phyloP scores from a whole-genome alignment of 1,140 invertebrate species.

The Eufriesea mexicana region DNA sequence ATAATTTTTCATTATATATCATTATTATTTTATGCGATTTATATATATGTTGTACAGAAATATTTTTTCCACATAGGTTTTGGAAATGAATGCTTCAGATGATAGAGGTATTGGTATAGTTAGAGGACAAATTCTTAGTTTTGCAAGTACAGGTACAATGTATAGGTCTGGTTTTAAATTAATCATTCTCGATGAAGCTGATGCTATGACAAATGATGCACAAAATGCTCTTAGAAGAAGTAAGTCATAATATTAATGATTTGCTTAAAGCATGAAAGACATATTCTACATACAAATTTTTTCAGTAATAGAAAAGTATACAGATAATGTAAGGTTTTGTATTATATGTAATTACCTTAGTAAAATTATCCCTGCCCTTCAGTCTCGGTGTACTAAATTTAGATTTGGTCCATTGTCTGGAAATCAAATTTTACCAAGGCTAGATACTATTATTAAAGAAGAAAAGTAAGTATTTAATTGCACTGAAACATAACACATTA shows the following conservation, averaged over 20 bases:
- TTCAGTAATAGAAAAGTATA: conserved; percentile 99
- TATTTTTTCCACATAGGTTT: conserved; percentile 83
- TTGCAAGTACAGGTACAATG: conserved; percentile 98
- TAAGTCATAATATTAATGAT: conserved; percentile 79
- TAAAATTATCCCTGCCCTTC: conserved; percentile 99
- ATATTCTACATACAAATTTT: conserved; percentile 42
- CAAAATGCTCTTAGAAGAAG: conserved; percentile 98
- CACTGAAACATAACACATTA: conserved; percentile 6
- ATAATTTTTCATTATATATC: conserved; percentile 68
- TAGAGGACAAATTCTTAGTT: conserved; percentile 96
- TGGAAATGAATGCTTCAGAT: conserved; percentile 99
- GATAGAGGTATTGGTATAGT: conserved; percentile 99
- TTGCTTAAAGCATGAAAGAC: conserved; percentile 14
- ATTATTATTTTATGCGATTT: conserved; percentile 16
- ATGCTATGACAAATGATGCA: conserved; percentile 99
- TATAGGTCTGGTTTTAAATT: conserved; percentile 97
- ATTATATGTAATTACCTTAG: conserved; percentile 99
- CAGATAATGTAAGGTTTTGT: conserved; percentile 98
- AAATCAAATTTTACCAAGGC: conserved; percentile 94
- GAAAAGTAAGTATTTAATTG: conserved; percentile 88
- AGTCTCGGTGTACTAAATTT: conserved; percentile 98
- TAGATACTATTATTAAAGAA: conserved; percentile 92
- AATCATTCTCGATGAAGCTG: conserved; percentile 99
- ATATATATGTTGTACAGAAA: neutral
- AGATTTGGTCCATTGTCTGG: conserved; percentile 95